Conservation (phyloP, 2,113 vertebrate genomes). For the Tringa solitaria region DNA sequence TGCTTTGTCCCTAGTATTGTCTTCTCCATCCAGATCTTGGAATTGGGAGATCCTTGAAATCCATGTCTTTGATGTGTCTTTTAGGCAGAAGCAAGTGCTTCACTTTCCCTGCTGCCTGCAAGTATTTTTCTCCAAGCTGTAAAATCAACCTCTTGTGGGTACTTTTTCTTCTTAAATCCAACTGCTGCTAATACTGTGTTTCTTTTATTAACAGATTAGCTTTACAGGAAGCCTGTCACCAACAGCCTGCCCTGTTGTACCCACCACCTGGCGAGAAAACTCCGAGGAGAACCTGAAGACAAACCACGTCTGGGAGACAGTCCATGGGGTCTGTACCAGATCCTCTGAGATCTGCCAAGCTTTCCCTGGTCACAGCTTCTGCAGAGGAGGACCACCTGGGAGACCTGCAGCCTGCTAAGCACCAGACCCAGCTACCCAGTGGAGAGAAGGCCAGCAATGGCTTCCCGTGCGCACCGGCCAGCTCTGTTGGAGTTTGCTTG, state of each 20-base stretch:
- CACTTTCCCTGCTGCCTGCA: neutral
- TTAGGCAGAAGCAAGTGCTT: neutral
- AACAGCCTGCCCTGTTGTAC: neutral
- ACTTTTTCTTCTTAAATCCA: neutral
- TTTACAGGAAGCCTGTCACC: neutral
- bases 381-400: slow-evolving; percentile 69
- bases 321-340: slow-evolving; percentile 90
- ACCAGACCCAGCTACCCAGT: slow-evolving; percentile 35
- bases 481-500: slow-evolving; percentile 25
- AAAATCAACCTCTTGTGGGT: neutral
- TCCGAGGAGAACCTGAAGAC: neutral
- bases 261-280: neutral
- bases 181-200: slow-evolving; percentile 37
- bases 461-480: neutral
- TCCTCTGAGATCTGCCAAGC: slow-evolving; percentile 83
- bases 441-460: slow-evolving; percentile 68
- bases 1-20: neutral
- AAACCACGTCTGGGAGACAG: neutral
- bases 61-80: neutral
- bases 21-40: neutral
- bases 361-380: slow-evolving; percentile 77
- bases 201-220: slow-evolving; percentile 63
- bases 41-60: neutral
- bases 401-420: slow-evolving; percentile 72
- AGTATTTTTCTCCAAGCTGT: neutral